Conservation (phyloP, 2,888 invertebrate species). For the Tanypteryx hageni region DNA sequence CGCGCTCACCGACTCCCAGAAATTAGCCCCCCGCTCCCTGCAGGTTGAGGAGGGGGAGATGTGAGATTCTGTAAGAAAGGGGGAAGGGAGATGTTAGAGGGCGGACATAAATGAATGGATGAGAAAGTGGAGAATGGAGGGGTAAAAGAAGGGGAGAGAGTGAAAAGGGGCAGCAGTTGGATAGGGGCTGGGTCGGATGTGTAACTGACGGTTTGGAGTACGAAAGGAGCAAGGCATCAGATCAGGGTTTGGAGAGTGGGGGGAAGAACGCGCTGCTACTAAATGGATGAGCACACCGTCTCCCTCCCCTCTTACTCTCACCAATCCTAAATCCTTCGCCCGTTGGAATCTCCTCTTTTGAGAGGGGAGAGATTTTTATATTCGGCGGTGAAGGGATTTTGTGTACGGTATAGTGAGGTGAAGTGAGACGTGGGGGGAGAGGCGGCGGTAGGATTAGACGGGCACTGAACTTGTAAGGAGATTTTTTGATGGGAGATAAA, state of each 20-base stretch:
- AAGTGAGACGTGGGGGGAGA: neutral
- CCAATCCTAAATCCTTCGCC: neutral
- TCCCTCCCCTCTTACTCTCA: neutral
- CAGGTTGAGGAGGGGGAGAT: no score
- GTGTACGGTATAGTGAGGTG: neutral
- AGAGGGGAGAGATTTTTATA: neutral
- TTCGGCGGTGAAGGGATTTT: slow-evolving; percentile 35
- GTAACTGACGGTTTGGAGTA: neutral
- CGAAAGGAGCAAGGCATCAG: neutral
- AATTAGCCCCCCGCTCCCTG: no score
- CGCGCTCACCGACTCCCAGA: no score
- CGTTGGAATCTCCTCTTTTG: slow-evolving; percentile 20
- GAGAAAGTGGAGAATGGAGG: no score
- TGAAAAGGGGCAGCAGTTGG: neutral
- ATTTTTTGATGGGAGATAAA: slow-evolving; percentile 53
- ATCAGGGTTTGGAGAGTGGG: neutral
- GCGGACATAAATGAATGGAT: no score
- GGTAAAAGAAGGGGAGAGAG: no score
- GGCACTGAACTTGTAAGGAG: slow-evolving; percentile 4
- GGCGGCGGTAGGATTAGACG: slow-evolving; percentile 33
- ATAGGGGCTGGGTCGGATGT: neutral
- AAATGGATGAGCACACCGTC: neutral
- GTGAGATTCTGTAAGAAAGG: no score
- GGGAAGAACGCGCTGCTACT: no score
- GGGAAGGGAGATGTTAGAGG: no score